Conservation (phyloP, 23 tunicate genomes). For the Ciona savignyi region DNA sequence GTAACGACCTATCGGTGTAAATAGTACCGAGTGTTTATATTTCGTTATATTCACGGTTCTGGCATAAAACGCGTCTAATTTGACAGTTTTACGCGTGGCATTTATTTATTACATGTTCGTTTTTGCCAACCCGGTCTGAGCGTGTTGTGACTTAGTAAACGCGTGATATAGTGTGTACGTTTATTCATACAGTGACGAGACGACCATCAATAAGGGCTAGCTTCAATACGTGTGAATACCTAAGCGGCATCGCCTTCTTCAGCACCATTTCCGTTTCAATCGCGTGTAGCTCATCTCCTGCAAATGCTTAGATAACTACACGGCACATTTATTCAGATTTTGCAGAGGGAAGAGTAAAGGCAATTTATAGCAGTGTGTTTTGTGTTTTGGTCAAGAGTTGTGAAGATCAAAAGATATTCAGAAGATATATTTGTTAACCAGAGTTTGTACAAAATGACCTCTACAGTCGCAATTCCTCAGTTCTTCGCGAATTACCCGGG, state of each 20-base stretch:
- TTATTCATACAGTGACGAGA: no score
- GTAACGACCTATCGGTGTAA: no score
- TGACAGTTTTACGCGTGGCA: no score
- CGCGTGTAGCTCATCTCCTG: constrained; percentile 4
- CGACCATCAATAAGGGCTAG: no score
- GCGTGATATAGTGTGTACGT: no score
- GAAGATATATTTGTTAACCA: not conserved
- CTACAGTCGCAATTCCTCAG: constrained; percentile 77
- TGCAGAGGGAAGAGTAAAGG: not conserved
- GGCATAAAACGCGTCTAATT: no score
- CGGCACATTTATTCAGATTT: constrained; percentile 9
- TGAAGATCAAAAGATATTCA: not conserved
- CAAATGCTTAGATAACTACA: not conserved
- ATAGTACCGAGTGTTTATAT: no score
- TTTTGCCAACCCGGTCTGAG: no score
- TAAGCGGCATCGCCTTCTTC: constrained; percentile 16
- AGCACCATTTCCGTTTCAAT: constrained; percentile 45
- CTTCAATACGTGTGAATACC: not conserved
- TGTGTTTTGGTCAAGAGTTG: not conserved
- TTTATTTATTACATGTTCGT: no score
- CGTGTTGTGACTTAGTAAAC: no score
- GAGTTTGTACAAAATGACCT: constrained; percentile 31
- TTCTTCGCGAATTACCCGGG: constrained; percentile 46
- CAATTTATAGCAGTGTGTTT: not conserved
- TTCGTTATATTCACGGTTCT: no score